These are phyloP conservation scores for Oryzaephilus surinamensis DNA, from an alignment of 1,140 invertebrate genomes.

Conservation along the genomic window DNA sequence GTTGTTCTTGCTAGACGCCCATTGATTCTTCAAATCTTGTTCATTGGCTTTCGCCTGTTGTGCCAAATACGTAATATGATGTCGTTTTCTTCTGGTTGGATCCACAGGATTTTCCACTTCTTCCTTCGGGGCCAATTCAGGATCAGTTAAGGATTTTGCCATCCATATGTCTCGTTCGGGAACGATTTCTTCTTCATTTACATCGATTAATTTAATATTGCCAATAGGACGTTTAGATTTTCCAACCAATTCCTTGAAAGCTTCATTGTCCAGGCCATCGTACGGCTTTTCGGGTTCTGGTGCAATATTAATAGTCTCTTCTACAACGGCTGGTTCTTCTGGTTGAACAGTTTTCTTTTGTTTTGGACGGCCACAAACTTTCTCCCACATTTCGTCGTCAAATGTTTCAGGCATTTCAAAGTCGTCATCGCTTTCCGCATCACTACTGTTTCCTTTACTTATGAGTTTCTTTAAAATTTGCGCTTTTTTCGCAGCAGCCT, in stretches of 20 bases:
- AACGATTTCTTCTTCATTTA: constrained; percentile 72
- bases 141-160: constrained; percentile 68
- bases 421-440: constrained; percentile 27
- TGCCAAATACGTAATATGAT: constrained; percentile 93
- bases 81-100: constrained; percentile 67
- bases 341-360: not conserved
- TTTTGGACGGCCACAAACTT: constrained; percentile 24
- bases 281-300: constrained; percentile 32
- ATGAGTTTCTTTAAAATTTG: constrained; percentile 5
- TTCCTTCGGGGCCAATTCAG: constrained; percentile 40
- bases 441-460: constrained; percentile 11
- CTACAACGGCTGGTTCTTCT: constrained; percentile 7
- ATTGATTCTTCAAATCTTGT: constrained; percentile 85
- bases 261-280: constrained; percentile 31
- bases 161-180: constrained; percentile 70
- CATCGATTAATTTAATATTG: constrained; percentile 48
- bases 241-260: constrained; percentile 29
- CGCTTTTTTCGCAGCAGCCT: constrained; percentile 8
- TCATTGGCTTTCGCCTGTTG: constrained; percentile 85
- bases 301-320: constrained; percentile 25
- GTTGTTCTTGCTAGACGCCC: constrained; percentile 77
- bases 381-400: constrained; percentile 33
- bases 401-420: constrained; percentile 28
- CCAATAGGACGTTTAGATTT: constrained; percentile 19
- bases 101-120: constrained; percentile 48